Percentiles rank a stretch among this genome's conserved stretches.
Conservation (phyloP, 2,113 vertebrate species). For the Lagopus muta region DNA sequence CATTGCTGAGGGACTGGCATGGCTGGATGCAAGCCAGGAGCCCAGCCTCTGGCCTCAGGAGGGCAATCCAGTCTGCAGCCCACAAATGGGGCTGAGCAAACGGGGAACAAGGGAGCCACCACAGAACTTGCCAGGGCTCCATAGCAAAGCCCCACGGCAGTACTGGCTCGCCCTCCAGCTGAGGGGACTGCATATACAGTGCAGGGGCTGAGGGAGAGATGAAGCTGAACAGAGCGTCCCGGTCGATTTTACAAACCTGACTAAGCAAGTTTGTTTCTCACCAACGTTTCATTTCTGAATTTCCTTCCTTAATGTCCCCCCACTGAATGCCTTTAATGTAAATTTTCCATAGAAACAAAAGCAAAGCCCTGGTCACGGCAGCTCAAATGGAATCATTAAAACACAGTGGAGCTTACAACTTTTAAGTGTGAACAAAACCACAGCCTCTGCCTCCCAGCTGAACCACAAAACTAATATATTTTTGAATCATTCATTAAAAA, state of each 20-base stretch:
- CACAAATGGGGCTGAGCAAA: not conserved
- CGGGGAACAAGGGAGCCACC: fast-evolving
- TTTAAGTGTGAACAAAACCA: slow-evolving; percentile 61
- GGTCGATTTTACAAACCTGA: not conserved
- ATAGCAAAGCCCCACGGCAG: fast-evolving
- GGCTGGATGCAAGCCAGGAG: fast-evolving
- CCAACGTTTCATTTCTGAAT: not conserved
- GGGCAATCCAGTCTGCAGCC: not conserved
- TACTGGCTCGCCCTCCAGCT: not conserved
- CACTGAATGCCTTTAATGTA: not conserved
- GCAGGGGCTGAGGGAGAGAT: not conserved
- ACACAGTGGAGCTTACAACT: slow-evolving; percentile 49
- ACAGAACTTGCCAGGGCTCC: not conserved
- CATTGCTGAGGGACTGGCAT: not conserved
- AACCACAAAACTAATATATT: slow-evolving; percentile 62
- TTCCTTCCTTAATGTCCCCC: not conserved
- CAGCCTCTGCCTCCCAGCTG: slow-evolving; percentile 55
- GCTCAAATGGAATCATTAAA: slow-evolving; percentile 44
- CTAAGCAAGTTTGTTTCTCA: not conserved
- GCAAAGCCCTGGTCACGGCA: not conserved
- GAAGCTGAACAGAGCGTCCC: not conserved
- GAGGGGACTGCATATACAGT: not conserved
- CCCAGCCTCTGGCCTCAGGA: not conserved
- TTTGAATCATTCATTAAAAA: slow-evolving; percentile 56
- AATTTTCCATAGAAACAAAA: slow-evolving; percentile 19